phyloP scores from a whole-genome alignment of 2,797 vertebrate genomes.

The Dipus sagitta region DNA sequence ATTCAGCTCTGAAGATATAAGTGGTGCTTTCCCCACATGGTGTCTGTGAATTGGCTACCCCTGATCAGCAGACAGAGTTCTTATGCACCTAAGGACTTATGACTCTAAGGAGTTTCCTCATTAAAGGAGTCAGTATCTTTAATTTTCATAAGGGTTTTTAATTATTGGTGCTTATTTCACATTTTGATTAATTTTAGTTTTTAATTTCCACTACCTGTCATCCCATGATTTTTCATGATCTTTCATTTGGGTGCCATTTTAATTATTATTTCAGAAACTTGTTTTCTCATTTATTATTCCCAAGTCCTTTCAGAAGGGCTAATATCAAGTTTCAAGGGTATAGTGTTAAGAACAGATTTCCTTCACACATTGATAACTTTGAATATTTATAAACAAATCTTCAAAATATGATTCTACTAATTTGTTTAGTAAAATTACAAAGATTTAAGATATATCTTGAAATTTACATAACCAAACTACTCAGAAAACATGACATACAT shows the following conservation, averaged over 20 bases:
- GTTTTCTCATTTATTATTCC: slow-evolving; percentile 77
- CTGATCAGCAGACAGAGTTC: slow-evolving; percentile 70
- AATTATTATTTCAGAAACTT: slow-evolving; percentile 71
- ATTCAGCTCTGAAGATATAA: slow-evolving; percentile 73
- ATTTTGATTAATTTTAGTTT: slow-evolving; percentile 85
- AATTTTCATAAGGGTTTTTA: slow-evolving; percentile 80
- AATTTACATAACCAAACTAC: slow-evolving; percentile 67
- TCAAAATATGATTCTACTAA: slow-evolving; percentile 67
- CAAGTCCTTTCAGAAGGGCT: slow-evolving; percentile 61
- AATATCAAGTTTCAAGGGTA: slow-evolving; percentile 70
- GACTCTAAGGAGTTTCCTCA: slow-evolving; percentile 80
- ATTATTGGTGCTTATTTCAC: slow-evolving; percentile 83
- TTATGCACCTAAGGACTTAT: slow-evolving; percentile 74
- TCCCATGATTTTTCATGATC: slow-evolving; percentile 79
- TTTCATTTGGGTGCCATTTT: slow-evolving; percentile 78
- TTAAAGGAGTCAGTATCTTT: slow-evolving; percentile 78
- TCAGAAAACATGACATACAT: slow-evolving; percentile 60
- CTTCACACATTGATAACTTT: slow-evolving; percentile 77
- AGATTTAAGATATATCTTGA: slow-evolving; percentile 65
- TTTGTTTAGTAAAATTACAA: slow-evolving; percentile 73
- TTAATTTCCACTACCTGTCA: slow-evolving; percentile 81
- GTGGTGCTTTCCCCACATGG: slow-evolving; percentile 40
- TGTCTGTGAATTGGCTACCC: slow-evolving; percentile 74
- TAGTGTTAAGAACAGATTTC: slow-evolving; percentile 59
- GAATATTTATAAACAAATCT: slow-evolving; percentile 76